Conservation (phyloP, 2,113 vertebrate genomes). For the Microtus pennsylvanicus region DNA sequence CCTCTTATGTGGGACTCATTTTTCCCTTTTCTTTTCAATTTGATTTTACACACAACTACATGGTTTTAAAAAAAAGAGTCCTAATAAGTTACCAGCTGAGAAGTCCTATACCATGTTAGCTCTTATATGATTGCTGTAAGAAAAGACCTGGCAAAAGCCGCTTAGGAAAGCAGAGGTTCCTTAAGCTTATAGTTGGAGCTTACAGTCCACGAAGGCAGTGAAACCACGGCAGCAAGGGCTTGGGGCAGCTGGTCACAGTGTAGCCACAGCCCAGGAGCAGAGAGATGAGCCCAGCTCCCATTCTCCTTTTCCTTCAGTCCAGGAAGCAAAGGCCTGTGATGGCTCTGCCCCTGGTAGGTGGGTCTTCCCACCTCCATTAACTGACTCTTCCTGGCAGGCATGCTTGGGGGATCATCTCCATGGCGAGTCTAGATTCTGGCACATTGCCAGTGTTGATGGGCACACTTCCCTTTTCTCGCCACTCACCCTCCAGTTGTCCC, state of each 20-base stretch:
- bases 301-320: background rate
- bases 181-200: background rate
- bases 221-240: too few relatives aligned
- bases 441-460: background rate
- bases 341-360: background rate
- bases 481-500: too few relatives aligned
- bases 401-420: background rate
- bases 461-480: background rate
- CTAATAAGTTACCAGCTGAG: background rate
- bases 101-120: background rate
- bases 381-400: background rate
- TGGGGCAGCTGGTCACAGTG: background rate
- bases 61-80: background rate
- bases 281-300: background rate
- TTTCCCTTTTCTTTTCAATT: background rate
- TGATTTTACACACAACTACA: background rate
- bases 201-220: background rate
- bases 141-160: background rate
- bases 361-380: background rate
- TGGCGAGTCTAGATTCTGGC: background rate
- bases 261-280: background rate
- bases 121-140: background rate
- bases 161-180: background rate
- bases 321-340: background rate
- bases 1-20: background rate